Evolutionary conservation across 2,888 invertebrate genomes (phyloP), one percentile per base, ranked within the genome.

Genomic region (Caenorhabditis becei): DNA sequence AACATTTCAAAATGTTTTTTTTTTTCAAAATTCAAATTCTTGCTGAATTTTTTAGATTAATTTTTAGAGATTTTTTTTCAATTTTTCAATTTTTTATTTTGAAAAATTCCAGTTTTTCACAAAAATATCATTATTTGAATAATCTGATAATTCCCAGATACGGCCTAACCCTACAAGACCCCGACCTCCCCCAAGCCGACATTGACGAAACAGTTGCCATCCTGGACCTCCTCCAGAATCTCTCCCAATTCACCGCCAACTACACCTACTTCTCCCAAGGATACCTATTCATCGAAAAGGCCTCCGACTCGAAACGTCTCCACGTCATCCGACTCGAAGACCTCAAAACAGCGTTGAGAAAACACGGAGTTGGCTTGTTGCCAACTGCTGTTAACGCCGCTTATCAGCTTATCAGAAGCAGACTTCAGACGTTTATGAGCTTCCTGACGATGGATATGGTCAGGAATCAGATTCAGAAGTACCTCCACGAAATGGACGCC

Each of bases 361-460:
- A 82, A 41, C 80, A 81, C 24, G 86, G 86, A 35, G 65, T 69
- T 11, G 87, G 87, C n/a, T 58, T 86, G 4, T 63, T 87, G 8
- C 84, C 84, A 24, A 87, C 87, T 2, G 78, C 77, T 2, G 92
- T 93, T 20, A 92, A 93, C 86, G 92, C 92, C 84, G 92, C 92
- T 0, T 93, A 93, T 92, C 97, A 97, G 92, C 97, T 97, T n/a
- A 93, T 98, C 84, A 94, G 96, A 85, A 95, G 96, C 87, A 97
- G 97, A 92, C 95, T 99, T 89, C 95, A 95, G 88, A 95, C 95
- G 0, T 96, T 99, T 91, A 97, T 97, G 0, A 97, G 97, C 92
- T 98, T 98, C 91, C 94, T 99, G 92, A 97, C 95, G 91, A 97
- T 98, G 91, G 99, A 99, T 92, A 97, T 97, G 90, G 97, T 99